These are phyloP conservation scores for Odocoileus hemionus DNA, from an alignment of 2,113 vertebrate species.

Conservation along the genomic window DNA sequence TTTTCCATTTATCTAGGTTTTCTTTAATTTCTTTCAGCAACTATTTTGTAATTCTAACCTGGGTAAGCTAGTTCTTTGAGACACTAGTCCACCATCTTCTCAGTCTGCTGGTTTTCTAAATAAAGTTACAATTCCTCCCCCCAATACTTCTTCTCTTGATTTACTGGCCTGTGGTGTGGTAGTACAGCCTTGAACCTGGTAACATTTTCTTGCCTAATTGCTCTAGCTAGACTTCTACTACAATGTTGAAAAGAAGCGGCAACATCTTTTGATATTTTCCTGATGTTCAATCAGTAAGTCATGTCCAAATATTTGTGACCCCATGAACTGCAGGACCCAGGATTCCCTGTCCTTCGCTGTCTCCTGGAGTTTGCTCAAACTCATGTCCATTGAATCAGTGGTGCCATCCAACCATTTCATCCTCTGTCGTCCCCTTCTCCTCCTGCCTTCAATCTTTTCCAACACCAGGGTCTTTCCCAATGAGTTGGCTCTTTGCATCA, in stretches of 20 bases:
- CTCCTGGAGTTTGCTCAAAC: not conserved
- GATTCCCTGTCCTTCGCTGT: not conserved
- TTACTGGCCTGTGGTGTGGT: not conserved
- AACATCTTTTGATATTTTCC: not conserved
- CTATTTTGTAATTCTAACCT: not conserved
- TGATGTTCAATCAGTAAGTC: not conserved
- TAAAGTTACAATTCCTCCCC: not conserved
- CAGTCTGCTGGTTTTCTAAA: not conserved
- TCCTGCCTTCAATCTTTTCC: not conserved
- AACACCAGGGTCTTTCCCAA: not conserved
- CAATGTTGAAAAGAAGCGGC: not conserved
- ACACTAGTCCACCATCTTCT: not conserved
- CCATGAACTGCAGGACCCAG: not conserved
- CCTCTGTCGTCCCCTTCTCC: not conserved
- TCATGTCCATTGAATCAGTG: not conserved
- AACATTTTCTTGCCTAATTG: not conserved
- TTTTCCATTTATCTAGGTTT: not conserved
- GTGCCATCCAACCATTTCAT: not conserved
- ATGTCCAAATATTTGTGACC: not conserved
- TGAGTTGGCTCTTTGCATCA: not conserved
- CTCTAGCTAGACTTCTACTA: not conserved
- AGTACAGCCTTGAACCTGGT: not conserved
- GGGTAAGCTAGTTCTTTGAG: not conserved
- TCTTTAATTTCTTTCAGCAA: not conserved
- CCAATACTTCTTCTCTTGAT: not conserved